A percentile compares a stretch with the other conserved stretches of the same genome.
Conservation (phyloP, 2,888 invertebrate genomes). For the Teleiodes luculella region DNA sequence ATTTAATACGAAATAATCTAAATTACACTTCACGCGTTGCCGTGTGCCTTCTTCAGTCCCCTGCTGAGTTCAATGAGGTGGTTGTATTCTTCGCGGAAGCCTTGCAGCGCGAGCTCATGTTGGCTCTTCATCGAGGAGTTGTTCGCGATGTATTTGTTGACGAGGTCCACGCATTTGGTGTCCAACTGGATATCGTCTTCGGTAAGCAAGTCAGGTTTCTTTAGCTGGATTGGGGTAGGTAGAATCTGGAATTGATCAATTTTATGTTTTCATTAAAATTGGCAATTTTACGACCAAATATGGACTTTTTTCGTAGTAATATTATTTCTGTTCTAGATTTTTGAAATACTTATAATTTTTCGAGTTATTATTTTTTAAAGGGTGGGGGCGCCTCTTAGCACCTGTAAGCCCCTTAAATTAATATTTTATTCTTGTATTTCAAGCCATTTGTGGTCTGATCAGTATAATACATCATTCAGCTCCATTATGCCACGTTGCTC, state of each 20-base stretch:
- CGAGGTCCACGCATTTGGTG: slow-evolving; percentile 74
- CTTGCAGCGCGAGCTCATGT: slow-evolving; percentile 84
- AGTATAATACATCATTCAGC: no score
- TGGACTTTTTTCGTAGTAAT: no score
- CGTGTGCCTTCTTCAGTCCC: slow-evolving; percentile 84
- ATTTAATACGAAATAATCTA: slow-evolving; percentile 34
- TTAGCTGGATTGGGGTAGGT: slow-evolving; percentile 56
- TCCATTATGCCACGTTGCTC: no score
- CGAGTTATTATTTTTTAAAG: no score
- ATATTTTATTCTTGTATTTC: no score
- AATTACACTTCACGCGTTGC: slow-evolving; percentile 48
- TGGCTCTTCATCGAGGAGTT: slow-evolving; percentile 83
- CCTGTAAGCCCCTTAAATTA: no score
- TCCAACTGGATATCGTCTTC: slow-evolving; percentile 76
- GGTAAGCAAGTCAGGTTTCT: slow-evolving; percentile 70
- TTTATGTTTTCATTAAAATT: neutral
- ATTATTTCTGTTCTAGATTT: no score
- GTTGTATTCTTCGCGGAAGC: slow-evolving; percentile 82
- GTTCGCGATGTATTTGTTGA: slow-evolving; percentile 80
- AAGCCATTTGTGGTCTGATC: no score
- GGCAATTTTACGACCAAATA: no score
- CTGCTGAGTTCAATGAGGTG: slow-evolving; percentile 78
- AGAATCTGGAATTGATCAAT: slow-evolving; percentile 49
- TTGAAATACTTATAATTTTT: no score
- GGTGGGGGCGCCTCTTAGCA: no score